Evolutionary conservation across 2,888 invertebrate species (phyloP).

Genomic region (Norana najaformis): DNA sequence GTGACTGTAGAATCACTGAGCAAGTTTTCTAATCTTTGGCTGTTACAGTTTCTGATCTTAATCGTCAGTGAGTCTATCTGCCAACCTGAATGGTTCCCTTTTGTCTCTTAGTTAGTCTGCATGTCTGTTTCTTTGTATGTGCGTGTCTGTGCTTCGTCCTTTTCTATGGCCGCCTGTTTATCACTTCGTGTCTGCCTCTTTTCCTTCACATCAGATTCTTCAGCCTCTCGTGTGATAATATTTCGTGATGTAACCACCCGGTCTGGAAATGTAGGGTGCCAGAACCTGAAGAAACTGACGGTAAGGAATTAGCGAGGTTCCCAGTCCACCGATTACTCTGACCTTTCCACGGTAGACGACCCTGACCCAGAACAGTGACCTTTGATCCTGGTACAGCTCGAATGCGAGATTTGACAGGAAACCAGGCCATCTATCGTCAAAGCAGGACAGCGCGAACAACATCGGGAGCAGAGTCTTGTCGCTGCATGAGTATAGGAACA

Average conservation of each 20-base stretch:
- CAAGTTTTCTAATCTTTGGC: no score
- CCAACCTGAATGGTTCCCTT: no score
- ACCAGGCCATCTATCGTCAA: conserved; percentile 56
- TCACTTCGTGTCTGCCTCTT: no score
- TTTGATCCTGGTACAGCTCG: conserved; percentile 53
- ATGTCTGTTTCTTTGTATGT: no score
- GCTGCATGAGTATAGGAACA: conserved; percentile 55
- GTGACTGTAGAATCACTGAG: no score
- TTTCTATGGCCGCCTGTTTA: no score
- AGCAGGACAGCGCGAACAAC: conserved; percentile 49
- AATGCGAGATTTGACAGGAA: conserved; percentile 53
- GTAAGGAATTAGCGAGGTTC: neutral
- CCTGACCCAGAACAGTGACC: conserved; percentile 49
- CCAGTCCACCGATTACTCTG: conserved; percentile 47
- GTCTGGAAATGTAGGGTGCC: neutral
- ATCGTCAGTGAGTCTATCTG: no score
- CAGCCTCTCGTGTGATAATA: neutral
- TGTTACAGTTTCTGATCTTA: no score
- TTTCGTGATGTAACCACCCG: neutral
- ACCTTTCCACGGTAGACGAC: conserved; percentile 49
- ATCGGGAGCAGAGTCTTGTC: conserved; percentile 54
- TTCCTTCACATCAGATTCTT: neutral
- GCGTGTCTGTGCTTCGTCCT: no score
- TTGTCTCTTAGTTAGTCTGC: no score
- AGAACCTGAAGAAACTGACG: neutral